Base-by-base conservation (phyloP, 1,140 invertebrate genomes). In the Pachyrhynchus sulphureomaculatus region DNA sequence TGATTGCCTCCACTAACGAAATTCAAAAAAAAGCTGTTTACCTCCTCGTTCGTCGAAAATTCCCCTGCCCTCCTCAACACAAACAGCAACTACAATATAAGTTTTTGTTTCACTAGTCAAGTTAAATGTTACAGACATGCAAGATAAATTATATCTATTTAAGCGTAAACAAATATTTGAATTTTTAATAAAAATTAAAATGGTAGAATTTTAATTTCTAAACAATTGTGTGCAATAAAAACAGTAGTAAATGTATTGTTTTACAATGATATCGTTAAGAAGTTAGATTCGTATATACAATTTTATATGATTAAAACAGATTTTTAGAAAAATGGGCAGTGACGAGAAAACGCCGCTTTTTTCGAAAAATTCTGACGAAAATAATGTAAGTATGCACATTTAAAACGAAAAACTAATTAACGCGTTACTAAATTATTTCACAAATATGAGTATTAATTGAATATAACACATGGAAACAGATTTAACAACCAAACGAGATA, bases 351-450 rank as follows among this genome's bases (percentile, higher is more conserved):
- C 18, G 1, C 56, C 56, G 8, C 13, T 59, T 0, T 48, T 59
- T 29, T 2, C 45, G 12, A 59, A 49, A 26, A 59, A 59, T 59
- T 21, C 15, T 13, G 54, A 47, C 3, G 54, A 57, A 15, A 21
- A 20, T 47, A 36, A 36, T 47, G 54, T 57, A 47, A 57, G 54
- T 47, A 57, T 34, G n/a, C n/a, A n/a, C n/a, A n/a, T n/a, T n/a
- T n/a, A n/a, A n/a, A n/a, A n/a, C n/a, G n/a, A n/a, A n/a, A n/a
- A n/a, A n/a, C n/a, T n/a, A n/a, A n/a, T n/a, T n/a, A n/a, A n/a
- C n/a, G n/a, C n/a, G n/a, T n/a, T n/a, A n/a, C n/a, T n/a, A n/a
- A n/a, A n/a, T n/a, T n/a, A n/a, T n/a, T n/a, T n/a, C n/a, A n/a
- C n/a, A n/a, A n/a, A n/a, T n/a, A n/a, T n/a, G n/a, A n/a, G n/a